These are phyloP conservation scores for Axea sp. DNA, from an alignment of 2,888 invertebrate genomes.

Conservation along the genomic window DNA sequence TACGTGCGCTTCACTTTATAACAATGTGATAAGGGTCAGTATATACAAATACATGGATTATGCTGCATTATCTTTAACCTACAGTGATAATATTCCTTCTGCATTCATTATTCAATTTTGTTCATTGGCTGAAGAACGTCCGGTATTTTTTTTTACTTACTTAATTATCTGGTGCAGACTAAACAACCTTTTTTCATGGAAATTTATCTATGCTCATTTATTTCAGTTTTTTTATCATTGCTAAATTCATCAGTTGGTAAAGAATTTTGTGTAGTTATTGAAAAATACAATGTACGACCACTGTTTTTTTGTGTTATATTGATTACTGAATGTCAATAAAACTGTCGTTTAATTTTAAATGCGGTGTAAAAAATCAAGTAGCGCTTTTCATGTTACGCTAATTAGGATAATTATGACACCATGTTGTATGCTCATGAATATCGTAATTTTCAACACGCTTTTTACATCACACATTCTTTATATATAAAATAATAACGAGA, in stretches of 20 bases:
- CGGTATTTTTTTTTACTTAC: conserved; percentile 24
- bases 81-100: conserved; percentile 11
- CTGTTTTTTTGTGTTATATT: too few species aligned
- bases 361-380: too few species aligned
- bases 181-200: conserved; percentile 22
- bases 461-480: too few species aligned
- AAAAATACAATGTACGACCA: neutral
- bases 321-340: too few species aligned
- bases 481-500: too few species aligned
- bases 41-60: conserved; percentile 25
- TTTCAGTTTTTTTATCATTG: neutral
- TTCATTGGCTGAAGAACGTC: conserved; percentile 30
- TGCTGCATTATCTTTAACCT: conserved; percentile 30
- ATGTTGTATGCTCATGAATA: too few species aligned
- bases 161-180: conserved; percentile 37
- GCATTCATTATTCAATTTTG: conserved; percentile 40
- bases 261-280: too few species aligned
- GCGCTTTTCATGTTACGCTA: too few species aligned
- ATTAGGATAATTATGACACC: too few species aligned
- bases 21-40: conserved; percentile 87
- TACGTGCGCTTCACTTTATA: conserved; percentile 85
- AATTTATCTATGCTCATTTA: neutral
- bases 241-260: too few species aligned
- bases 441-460: too few species aligned
- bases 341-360: too few species aligned